A percentile compares a stretch with the other conserved stretches of the same genome.
Conservation (phyloP, 1,140 invertebrate species). For the Bombus difficillimus region DNA sequence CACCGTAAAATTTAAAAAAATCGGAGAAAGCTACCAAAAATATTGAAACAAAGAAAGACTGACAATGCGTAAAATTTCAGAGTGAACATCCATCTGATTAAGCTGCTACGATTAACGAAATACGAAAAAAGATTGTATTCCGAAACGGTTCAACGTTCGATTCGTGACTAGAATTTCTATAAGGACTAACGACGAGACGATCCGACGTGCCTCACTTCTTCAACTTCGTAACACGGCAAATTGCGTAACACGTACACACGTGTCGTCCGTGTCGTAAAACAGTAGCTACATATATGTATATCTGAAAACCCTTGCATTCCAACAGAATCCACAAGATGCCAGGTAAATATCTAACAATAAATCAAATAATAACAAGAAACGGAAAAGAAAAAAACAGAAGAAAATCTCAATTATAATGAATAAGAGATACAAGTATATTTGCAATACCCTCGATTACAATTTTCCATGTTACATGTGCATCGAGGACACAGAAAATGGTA, state of each 20-base stretch:
- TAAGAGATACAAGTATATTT: neutral
- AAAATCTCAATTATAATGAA: neutral
- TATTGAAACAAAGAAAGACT: no score
- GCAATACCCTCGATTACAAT: neutral
- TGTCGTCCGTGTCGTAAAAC: neutral
- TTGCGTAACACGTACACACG: constrained; percentile 28
- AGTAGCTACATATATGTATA: neutral
- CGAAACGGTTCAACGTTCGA: neutral
- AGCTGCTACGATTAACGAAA: neutral
- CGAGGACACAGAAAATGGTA: neutral
- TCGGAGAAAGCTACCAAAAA: no score
- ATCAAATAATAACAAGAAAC: neutral
- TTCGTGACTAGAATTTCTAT: constrained; percentile 30
- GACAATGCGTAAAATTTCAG: neutral
- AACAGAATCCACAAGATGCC: neutral
- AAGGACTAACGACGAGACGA: neutral
- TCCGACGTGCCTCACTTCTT: constrained; percentile 30
- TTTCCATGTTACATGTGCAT: neutral
- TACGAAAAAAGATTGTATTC: constrained; percentile 1
- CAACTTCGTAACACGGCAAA: constrained; percentile 29
- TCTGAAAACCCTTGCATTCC: no score
- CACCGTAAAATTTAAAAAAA: no score
- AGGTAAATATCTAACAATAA: neutral
- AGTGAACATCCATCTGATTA: neutral
- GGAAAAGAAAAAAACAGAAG: neutral